Percentiles rank a stretch among this genome's conserved stretches.
Evolutionary conservation across 2,888 invertebrate species (phyloP).

Genomic region (Nomada goodeniana): DNA sequence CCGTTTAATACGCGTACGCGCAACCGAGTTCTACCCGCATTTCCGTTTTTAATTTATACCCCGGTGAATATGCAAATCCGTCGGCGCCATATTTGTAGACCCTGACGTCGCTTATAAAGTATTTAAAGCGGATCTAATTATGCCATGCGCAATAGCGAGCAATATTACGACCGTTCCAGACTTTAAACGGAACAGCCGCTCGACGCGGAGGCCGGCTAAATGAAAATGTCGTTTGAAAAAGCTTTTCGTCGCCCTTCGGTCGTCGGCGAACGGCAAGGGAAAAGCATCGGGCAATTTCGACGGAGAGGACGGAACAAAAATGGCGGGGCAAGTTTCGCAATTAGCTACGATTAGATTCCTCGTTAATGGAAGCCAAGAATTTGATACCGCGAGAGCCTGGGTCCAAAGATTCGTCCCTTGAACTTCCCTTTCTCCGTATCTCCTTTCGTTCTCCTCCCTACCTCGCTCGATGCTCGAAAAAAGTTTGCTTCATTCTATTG

Average conservation of each 20-base stretch:
- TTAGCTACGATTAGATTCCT: too few relatives aligned
- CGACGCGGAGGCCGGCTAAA: neutral
- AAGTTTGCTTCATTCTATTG: slow-evolving; percentile 35
- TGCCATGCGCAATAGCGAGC: neutral
- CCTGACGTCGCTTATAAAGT: neutral
- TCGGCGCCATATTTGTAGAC: neutral
- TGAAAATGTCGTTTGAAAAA: neutral
- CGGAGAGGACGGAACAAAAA: too few relatives aligned
- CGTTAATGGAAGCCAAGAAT: too few relatives aligned
- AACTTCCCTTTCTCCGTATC: slow-evolving; percentile 25
- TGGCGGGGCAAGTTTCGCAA: too few relatives aligned
- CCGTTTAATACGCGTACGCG: neutral
- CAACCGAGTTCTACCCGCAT: neutral
- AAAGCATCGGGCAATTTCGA: too few relatives aligned
- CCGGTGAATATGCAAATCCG: neutral
- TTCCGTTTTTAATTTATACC: slow-evolving; percentile 7
- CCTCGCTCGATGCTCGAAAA: slow-evolving; percentile 25
- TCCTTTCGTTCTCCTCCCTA: neutral
- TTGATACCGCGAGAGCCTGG: too few relatives aligned
- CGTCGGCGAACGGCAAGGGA: too few relatives aligned
- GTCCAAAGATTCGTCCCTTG: neutral
- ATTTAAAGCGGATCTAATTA: slow-evolving; percentile 2
- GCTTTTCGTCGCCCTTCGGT: neutral
- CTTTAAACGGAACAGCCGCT: neutral
- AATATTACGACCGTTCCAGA: neutral